phyloP scores from a whole-genome alignment of 2,113 vertebrate genomes.

The Thermophis baileyi region DNA sequence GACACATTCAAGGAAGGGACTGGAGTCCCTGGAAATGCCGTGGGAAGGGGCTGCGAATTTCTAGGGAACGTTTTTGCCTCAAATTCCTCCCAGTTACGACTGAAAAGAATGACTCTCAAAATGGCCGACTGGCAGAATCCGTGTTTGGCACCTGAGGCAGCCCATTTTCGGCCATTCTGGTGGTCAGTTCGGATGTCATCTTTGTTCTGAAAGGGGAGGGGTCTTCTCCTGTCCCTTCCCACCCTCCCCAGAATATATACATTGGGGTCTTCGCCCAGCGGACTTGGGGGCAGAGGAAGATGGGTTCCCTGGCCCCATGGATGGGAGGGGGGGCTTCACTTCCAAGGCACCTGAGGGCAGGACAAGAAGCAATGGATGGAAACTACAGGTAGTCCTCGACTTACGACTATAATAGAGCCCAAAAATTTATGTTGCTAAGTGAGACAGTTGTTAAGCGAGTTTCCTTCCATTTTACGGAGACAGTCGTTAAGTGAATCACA shows the following conservation, averaged over 20 bases:
- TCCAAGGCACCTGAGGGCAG: no score
- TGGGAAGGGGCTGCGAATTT: not conserved
- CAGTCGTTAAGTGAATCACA: no score
- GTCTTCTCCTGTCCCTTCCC: not conserved
- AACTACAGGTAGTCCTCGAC: no score
- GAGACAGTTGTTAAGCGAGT: no score
- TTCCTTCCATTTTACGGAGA: no score
- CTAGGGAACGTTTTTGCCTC: not conserved
- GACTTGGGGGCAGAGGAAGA: not conserved
- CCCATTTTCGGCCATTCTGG: not conserved
- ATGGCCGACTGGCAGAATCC: not conserved
- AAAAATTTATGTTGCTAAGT: no score
- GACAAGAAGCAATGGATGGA: no score
- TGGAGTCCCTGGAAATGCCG: rapidly evolving
- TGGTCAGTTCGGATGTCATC: not conserved
- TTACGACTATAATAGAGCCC: no score
- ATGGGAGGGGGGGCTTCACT: no score
- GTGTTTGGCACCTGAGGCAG: no score
- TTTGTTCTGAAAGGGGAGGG: not conserved
- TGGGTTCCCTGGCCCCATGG: rapidly evolving
- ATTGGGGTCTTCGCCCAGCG: not conserved
- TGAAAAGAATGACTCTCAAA: not conserved
- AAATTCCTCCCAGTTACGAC: no score
- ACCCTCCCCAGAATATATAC: not conserved
- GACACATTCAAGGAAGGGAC: not conserved